Base-by-base conservation (phyloP, 2,113 vertebrate genomes). In the Pseudorasbora parva region DNA sequence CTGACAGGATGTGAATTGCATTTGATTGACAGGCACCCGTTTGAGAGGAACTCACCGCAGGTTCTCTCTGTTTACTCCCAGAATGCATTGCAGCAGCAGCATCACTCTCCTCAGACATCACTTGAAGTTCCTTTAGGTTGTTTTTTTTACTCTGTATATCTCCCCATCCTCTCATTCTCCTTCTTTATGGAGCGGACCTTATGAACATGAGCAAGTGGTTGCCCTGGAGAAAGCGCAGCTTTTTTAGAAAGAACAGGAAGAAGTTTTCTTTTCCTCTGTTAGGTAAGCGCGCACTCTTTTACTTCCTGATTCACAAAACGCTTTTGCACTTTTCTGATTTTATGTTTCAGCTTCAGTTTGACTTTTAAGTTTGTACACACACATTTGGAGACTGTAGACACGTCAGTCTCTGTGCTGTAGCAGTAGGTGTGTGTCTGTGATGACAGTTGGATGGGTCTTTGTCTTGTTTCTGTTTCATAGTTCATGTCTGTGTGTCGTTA, bases 201-300 rank as follows among this genome's bases (percentile, higher is more conserved):
- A 76, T 93, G 92, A 94, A 91, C 89, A 87, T 94, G 23, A 92
- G 89, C 78, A 93, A 91, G 84, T 94, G 94, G 94, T 87, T 91
- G 84, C 90, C 90, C 1, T 93, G 92, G 93, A 90, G 91, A 83
- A 93, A 90, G 81, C 89, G 56, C 2, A 87, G 86, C 85, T 84
- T 92, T 82, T 93, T 92, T 84, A 92, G 83, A 83, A 91, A 86
- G 79, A 92, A 90, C 72, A 83, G 14, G 75, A 93, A 90, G 85
- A 78, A 81, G 41, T 45, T 84, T 12, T 47, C 71, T 81, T 6
- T 85, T 86, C 49, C 60, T 93, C 17, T 89, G 92, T 94, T 89
- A 93, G 92, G 83, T 85, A 91, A 56, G 73, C 51, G 27, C 21
- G 2, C n/a, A 37, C 66, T 56, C 43, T 79, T 79, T 30, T 51